Evolutionary conservation across 2,797 vertebrate species (phyloP).

Genomic region (Gymnopithys bicolor): DNA sequence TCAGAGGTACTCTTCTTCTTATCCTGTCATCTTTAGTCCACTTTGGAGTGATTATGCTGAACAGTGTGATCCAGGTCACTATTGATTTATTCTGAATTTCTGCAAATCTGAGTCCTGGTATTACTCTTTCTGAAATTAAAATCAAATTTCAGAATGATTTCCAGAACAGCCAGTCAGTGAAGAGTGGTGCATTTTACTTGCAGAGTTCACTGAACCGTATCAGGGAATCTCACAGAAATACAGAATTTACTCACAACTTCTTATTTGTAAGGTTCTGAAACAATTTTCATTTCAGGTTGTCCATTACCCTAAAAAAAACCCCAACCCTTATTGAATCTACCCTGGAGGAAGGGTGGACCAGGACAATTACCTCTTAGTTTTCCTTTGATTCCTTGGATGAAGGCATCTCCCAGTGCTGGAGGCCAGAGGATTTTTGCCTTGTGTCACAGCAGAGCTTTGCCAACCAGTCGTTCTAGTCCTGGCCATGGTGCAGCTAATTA

Average conservation of each 20-base stretch:
- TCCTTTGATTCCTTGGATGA: background rate
- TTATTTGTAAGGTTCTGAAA: background rate
- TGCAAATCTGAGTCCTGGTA: background rate
- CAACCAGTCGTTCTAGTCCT: background rate
- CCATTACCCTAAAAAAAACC: background rate
- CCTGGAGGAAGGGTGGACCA: background rate
- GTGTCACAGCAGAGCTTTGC: background rate
- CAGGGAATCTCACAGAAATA: background rate
- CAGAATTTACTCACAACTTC: background rate
- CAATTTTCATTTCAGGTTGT: background rate
- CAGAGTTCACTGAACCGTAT: background rate
- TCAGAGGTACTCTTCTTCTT: background rate
- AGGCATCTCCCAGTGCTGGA: background rate
- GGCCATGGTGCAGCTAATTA: background rate
- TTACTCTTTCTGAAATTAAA: background rate
- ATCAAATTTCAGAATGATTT: background rate
- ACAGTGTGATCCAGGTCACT: background rate
- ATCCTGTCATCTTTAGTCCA: background rate
- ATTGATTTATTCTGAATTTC: background rate
- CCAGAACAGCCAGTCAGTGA: background rate
- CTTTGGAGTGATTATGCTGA: background rate
- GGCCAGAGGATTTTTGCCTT: background rate
- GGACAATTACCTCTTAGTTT: background rate
- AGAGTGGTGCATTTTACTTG: background rate
- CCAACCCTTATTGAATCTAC: background rate